A percentile compares a stretch with the other conserved stretches of the same genome.
These are phyloP conservation scores for Epicauta chinensis DNA, from an alignment of 1,140 invertebrate species.

Conservation along the genomic window DNA sequence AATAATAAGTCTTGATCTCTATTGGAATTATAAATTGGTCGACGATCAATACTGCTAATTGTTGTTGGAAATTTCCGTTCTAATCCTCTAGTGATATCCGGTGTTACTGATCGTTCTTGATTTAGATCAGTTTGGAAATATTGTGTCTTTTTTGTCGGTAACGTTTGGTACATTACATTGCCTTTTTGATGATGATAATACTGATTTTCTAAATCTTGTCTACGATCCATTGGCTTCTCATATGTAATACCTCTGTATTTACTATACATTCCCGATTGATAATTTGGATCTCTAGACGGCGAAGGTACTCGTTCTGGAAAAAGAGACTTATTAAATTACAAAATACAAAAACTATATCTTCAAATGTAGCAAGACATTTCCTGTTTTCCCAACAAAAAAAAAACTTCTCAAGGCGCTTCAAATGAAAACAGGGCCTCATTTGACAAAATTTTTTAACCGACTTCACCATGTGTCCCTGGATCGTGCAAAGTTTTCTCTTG, in stretches of 20 bases:
- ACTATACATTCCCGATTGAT: constrained; percentile 22
- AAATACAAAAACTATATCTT: no score
- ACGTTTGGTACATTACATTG: constrained; percentile 32
- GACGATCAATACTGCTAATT: neutral
- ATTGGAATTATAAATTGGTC: no score
- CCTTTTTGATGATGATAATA: constrained; percentile 11
- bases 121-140: constrained; percentile 38
- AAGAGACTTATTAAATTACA: constrained; percentile 10
- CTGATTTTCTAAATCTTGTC: constrained; percentile 7
- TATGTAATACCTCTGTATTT: constrained; percentile 4
- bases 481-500: no score
- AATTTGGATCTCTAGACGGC: constrained; percentile 20
- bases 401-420: no score
- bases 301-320: constrained; percentile 38
- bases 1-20: constrained; percentile 4
- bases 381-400: no score
- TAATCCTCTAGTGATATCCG: constrained; percentile 51
- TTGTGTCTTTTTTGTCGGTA: constrained; percentile 35
- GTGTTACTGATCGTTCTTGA: constrained; percentile 50
- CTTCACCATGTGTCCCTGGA: no score
- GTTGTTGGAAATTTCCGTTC: constrained; percentile 14
- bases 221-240: neutral
- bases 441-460: no score
- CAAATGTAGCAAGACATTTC: no score
- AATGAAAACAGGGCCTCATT: no score